Conservation (phyloP, 2,888 invertebrate genomes). For the Stenichneumon culpator region DNA sequence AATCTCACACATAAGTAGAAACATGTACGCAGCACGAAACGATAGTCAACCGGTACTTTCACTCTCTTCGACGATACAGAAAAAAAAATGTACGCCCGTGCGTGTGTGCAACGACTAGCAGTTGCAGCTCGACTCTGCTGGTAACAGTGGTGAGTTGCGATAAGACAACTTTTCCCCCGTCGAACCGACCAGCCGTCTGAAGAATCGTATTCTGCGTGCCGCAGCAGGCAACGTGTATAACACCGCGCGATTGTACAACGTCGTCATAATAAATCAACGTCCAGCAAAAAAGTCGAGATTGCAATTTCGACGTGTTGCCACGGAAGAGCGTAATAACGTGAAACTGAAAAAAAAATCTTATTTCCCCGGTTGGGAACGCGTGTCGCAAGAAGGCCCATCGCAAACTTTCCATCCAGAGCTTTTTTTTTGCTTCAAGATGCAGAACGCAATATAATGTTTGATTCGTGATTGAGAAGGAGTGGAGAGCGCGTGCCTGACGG, state of each 20-base stretch:
- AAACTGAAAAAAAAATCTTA: slow-evolving; percentile 41
- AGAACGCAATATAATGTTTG: slow-evolving; percentile 34
- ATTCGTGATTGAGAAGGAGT: slow-evolving; percentile 14
- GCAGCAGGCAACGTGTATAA: slow-evolving; percentile 1
- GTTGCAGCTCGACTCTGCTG: slow-evolving; percentile 25
- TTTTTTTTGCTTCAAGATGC: background rate
- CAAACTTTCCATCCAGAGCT: slow-evolving; percentile 12
- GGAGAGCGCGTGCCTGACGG: slow-evolving; percentile 46
- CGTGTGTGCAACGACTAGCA: slow-evolving; percentile 35
- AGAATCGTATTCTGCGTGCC: slow-evolving; percentile 33
- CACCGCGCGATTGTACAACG: slow-evolving; percentile 57
- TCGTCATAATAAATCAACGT: slow-evolving; percentile 71
- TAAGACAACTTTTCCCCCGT: slow-evolving; percentile 52
- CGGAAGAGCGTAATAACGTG: slow-evolving; percentile 44
- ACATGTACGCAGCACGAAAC: slow-evolving; percentile 14
- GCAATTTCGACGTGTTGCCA: slow-evolving; percentile 63
- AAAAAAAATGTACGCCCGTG: slow-evolving; percentile 38
- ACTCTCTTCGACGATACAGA: slow-evolving; percentile 53
- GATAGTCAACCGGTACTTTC: slow-evolving; percentile 59
- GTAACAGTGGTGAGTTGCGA: slow-evolving; percentile 38
- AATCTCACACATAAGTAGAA: slow-evolving; percentile 56
- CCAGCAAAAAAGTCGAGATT: slow-evolving; percentile 56
- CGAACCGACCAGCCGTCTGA: slow-evolving; percentile 45
- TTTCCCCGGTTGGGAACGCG: slow-evolving; percentile 17
- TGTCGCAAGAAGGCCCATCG: background rate